These are phyloP conservation scores for Lepidocyrtinus sp. DNA, from an alignment of 2,888 invertebrate species.

Conservation along the genomic window DNA sequence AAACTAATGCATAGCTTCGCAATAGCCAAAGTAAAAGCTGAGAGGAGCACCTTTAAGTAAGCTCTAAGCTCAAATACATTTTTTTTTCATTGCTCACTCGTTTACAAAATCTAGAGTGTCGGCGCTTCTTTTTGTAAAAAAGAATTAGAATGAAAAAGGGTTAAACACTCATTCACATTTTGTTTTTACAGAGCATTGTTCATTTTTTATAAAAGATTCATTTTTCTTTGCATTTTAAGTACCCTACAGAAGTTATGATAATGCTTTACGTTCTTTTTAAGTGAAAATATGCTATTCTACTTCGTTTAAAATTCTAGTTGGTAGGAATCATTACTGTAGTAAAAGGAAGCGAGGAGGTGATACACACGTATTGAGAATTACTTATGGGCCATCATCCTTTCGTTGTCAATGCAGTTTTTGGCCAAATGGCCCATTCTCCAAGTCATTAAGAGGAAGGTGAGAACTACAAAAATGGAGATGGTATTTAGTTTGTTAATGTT, in stretches of 20 bases:
- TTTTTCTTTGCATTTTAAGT: neutral
- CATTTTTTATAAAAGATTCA: no score
- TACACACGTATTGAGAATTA: neutral
- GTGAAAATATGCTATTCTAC: neutral
- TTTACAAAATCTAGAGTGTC: conserved; percentile 30
- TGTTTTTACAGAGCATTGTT: conserved; percentile 47
- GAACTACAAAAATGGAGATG: neutral
- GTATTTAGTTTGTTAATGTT: no score
- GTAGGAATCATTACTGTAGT: no score
- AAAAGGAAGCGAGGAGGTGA: no score
- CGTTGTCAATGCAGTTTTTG: conserved; percentile 15
- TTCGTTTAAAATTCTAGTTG: neutral
- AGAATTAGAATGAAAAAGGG: conserved; percentile 26
- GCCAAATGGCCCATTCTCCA: conserved; percentile 46
- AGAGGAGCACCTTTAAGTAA: conserved; percentile 21
- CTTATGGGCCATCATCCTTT: neutral
- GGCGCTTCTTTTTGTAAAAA: conserved; percentile 46
- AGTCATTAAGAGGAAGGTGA: neutral
- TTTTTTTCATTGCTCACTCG: neutral
- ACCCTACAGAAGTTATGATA: neutral
- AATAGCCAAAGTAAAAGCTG: no score
- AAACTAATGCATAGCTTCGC: no score
- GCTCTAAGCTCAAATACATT: no score
- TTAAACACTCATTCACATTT: conserved; percentile 50
- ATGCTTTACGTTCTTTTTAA: neutral